These are phyloP conservation scores for Chionodraco myersi DNA, from an alignment of 2,113 vertebrate genomes.

Conservation along the genomic window DNA sequence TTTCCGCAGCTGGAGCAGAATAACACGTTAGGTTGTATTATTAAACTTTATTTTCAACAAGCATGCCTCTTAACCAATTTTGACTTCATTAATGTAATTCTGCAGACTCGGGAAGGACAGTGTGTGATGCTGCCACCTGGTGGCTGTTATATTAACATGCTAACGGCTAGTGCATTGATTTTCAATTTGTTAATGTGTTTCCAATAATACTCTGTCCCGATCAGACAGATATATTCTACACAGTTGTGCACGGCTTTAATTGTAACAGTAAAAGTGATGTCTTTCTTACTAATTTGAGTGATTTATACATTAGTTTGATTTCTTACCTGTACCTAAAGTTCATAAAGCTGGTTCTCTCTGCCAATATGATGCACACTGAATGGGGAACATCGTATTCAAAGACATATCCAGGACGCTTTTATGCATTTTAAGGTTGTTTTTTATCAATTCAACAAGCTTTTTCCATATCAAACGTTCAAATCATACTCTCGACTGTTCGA, in stretches of 20 bases:
- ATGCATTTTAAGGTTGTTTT: slow-evolving; percentile 26
- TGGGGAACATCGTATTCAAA: background rate
- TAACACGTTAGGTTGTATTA: background rate
- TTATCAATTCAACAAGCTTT: slow-evolving; percentile 57
- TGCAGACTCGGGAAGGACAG: too few relatives aligned
- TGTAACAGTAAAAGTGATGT: background rate
- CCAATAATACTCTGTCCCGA: background rate
- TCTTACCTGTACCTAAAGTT: background rate
- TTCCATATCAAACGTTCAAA: slow-evolving; percentile 69
- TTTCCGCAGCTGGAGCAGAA: background rate
- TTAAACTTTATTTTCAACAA: background rate
- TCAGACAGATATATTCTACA: background rate
- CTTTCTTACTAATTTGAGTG: background rate
- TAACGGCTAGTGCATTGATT: background rate
- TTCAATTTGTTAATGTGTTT: background rate
- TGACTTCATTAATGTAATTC: slow-evolving; percentile 1
- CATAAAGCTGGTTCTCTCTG: background rate
- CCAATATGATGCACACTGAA: background rate
- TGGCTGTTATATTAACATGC: background rate
- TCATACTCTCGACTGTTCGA: slow-evolving; percentile 52
- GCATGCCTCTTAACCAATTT: background rate
- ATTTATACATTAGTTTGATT: background rate
- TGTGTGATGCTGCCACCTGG: slow-evolving; percentile 15
- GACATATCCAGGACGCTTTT: background rate
- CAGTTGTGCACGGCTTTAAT: background rate